Base-by-base conservation (phyloP, 2,797 vertebrate species). In the Potorous gilbertii region DNA sequence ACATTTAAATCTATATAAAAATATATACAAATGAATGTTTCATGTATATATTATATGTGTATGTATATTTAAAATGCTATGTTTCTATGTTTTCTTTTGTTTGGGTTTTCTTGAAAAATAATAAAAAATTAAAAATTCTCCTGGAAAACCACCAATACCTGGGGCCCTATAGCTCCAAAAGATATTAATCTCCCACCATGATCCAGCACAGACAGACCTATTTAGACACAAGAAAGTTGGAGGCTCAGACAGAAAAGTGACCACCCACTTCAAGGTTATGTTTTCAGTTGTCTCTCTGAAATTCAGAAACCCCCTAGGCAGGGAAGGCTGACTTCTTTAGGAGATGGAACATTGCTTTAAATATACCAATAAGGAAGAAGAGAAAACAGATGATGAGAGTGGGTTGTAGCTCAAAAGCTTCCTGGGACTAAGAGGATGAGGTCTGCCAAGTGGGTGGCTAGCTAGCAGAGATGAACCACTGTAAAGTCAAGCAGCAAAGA, bases 301-400 rank as follows among this genome's bases (percentile, higher is more conserved):
- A 97, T 46, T 8, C 74, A 91, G 81, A 95, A 94, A 93, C 4
- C 87, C 87, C 6, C 81, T 95, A 54, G 52, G 40, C 54, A 96
- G 56, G 50, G 6, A 94, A 87, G 1, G 4, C 1, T 40, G 18
- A 81, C n/a, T 40, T 40, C n/a, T 81, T 40, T 24, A 81, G 46
- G 6, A 93, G 50, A 31, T 50, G 55, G 1, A 91, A 12, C 29
- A n/a, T 66, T 40, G 11, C 0, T 8, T 3, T 29, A n/a, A 46
- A 96, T 91, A n/a, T 31, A 24, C 16, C 59, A 55, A 34, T 54
- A 2, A 14, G 29, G 50, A 28, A 56, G 57, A 55, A 4, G 34
- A 92, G 59, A 89, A 81, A 92, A 6, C 5, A 92, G 56, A 34
- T 27, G 29, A 56, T 34, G 27, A 90, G n/a, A 55, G 12, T 0